Conservation (phyloP, 1,140 invertebrate genomes). For the Alviniconcha marisindica region DNA sequence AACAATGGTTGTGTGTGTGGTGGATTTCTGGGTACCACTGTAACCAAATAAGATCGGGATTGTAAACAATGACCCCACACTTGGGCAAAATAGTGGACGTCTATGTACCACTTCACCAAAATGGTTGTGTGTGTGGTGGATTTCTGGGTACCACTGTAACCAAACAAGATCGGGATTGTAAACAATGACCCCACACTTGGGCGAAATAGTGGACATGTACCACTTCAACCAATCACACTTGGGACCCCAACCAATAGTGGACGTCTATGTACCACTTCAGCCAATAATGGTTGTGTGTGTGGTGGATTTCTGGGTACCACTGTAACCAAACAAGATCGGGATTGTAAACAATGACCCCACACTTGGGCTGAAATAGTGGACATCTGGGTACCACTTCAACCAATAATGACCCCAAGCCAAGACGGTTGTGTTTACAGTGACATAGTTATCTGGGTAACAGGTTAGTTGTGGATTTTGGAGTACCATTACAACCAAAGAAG, state of each 20-base stretch:
- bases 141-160: slow-evolving; percentile 57
- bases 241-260: background rate
- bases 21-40: slow-evolving; percentile 80
- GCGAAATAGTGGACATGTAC: background rate
- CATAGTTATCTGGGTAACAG: no score
- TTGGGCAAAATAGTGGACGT: background rate
- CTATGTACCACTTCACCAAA: slow-evolving; percentile 81
- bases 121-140: slow-evolving; percentile 99
- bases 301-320: slow-evolving; percentile 82
- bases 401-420: slow-evolving; percentile 86
- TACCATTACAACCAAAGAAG: slow-evolving; percentile 47
- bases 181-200: background rate
- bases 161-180: no score
- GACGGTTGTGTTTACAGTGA: slow-evolving; percentile 98
- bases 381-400: background rate
- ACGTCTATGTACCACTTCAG: background rate
- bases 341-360: slow-evolving; percentile 8
- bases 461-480: slow-evolving; percentile 88
- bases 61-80: slow-evolving; percentile 12
- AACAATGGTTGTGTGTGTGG: slow-evolving; percentile 97
- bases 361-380: background rate
- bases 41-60: no score
- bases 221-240: background rate
- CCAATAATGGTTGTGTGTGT: no score
- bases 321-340: no score